Evolutionary conservation across 2,888 invertebrate genomes (phyloP).

Genomic region (Drosophila fulvimacula): DNA sequence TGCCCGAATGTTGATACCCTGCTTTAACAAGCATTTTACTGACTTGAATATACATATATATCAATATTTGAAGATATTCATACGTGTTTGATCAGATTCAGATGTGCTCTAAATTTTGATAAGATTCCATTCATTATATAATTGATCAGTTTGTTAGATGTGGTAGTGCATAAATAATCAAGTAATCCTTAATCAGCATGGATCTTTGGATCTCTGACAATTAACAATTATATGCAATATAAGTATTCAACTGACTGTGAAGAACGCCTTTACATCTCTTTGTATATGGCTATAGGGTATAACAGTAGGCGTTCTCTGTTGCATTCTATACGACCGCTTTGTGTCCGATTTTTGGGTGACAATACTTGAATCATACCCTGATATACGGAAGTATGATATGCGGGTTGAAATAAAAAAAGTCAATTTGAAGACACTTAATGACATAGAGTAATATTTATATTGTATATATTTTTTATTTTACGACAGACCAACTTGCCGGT

Average conservation of each 20-base stretch:
- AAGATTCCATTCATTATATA: too few species aligned
- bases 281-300: neutral
- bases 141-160: neutral
- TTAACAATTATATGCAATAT: neutral
- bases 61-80: too few species aligned
- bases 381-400: constrained; percentile 46
- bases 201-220: neutral
- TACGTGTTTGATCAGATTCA: too few species aligned
- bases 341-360: constrained; percentile 17
- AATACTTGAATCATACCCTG: constrained; percentile 62
- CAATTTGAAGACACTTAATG: neutral
- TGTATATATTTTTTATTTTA: constrained; percentile 51
- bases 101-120: too few species aligned
- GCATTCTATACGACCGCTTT: constrained; percentile 21
- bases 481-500: constrained; percentile 98
- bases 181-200: neutral
- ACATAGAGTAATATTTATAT: neutral
- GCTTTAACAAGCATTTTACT: neutral
- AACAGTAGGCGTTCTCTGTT: constrained; percentile 19
- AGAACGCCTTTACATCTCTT: neutral
- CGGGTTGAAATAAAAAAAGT: constrained; percentile 7
- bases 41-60: neutral
- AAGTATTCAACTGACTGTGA: neutral
- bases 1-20: constrained; percentile 5
- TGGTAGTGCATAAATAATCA: neutral